A percentile compares a stretch with the other conserved stretches of the same genome.
phyloP scores from a whole-genome alignment of 2,888 invertebrate genomes.

The Spilosoma lubricipeda region DNA sequence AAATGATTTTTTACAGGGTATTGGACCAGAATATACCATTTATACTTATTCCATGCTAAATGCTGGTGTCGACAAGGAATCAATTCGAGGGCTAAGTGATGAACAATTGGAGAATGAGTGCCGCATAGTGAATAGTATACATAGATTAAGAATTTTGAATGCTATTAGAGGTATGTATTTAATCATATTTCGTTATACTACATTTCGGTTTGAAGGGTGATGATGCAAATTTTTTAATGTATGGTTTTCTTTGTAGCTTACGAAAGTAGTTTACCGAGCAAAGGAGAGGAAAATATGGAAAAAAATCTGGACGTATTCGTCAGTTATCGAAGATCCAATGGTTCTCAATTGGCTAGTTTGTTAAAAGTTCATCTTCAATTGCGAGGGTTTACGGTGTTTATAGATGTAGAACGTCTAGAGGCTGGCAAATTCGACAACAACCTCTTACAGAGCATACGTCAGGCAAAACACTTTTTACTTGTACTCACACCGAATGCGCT shows the following conservation, averaged over 20 bases:
- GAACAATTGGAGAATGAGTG: slow-evolving; percentile 97
- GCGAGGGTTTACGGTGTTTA: slow-evolving; percentile 98
- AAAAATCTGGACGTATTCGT: slow-evolving; percentile 99
- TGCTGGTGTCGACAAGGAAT: slow-evolving; percentile 96
- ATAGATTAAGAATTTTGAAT: slow-evolving; percentile 95
- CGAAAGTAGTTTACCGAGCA: slow-evolving; percentile 88
- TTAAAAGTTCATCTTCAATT: slow-evolving; percentile 98
- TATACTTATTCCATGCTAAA: slow-evolving; percentile 99
- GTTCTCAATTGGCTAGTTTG: slow-evolving; percentile 97
- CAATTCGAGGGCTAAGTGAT: slow-evolving; percentile 94
- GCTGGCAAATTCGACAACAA: slow-evolving; percentile 99
- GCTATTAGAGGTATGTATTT: slow-evolving; percentile 89
- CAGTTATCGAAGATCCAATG: slow-evolving; percentile 98
- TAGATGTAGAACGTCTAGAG: slow-evolving; percentile 98
- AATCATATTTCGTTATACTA: background rate
- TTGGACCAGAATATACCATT: slow-evolving; percentile 96
- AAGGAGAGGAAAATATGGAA: slow-evolving; percentile 92
- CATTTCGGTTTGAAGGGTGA: background rate
- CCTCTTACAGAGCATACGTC: slow-evolving; percentile 97
- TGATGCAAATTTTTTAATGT: background rate
- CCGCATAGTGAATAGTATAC: slow-evolving; percentile 97
- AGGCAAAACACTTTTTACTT: slow-evolving; percentile 98
- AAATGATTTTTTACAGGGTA: slow-evolving; percentile 92
- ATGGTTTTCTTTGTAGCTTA: slow-evolving; percentile 77
- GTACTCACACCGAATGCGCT: slow-evolving; percentile 98